Percentiles rank a stretch among this genome's conserved stretches.
phyloP scores from a whole-genome alignment of 53 echinoderm and acorn worm genomes.

The Apostichopus leukothele region DNA sequence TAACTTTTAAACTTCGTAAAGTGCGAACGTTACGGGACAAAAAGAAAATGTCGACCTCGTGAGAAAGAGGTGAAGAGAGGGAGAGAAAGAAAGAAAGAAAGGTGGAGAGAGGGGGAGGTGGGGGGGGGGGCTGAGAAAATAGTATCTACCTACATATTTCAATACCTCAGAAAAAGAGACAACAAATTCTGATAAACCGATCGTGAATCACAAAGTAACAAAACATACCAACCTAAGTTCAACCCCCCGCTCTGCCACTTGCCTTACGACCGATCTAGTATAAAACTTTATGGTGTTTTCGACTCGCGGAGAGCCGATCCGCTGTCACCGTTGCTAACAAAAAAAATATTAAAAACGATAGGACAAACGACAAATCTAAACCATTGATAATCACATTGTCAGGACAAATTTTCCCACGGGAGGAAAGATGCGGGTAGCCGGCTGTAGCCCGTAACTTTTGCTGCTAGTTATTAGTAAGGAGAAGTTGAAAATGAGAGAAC shows the following conservation, averaged over 20 bases:
- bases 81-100: neutral
- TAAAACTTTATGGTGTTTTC: constrained; percentile 48
- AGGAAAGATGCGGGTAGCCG: constrained; percentile 30
- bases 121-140: neutral
- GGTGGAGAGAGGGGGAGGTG: neutral
- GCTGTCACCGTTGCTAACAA: constrained; percentile 24
- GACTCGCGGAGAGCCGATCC: constrained; percentile 19
- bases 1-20: constrained; percentile 25
- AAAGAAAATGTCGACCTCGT: too few species aligned
- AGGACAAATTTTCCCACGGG: constrained; percentile 20
- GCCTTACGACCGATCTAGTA: constrained; percentile 29
- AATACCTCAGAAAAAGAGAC: neutral
- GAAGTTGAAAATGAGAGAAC: neutral
- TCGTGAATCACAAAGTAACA: constrained; percentile 1
- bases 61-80: neutral
- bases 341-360: neutral
- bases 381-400: constrained; percentile 37
- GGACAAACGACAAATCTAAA: neutral
- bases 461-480: neutral
- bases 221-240: constrained; percentile 25
- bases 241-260: constrained; percentile 31
- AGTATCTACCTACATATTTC: neutral
- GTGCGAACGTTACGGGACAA: neutral
- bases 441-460: neutral
- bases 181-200: constrained; percentile 32